A percentile compares a stretch with the other conserved stretches of the same genome.
phyloP scores from a whole-genome alignment of 1,140 invertebrate species.

The Drosophila tsacasi region DNA sequence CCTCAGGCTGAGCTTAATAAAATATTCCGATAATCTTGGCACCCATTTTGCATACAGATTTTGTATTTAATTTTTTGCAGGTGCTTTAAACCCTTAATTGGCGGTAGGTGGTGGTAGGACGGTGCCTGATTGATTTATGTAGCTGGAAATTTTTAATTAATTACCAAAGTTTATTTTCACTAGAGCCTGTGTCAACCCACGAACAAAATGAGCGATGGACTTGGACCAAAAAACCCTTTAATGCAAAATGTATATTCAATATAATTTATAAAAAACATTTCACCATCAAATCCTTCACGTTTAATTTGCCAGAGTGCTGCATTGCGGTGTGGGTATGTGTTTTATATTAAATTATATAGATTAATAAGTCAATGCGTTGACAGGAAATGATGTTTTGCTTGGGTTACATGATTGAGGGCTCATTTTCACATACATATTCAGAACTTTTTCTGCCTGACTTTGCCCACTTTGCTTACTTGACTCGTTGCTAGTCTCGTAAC shows the following conservation, averaged over 20 bases:
- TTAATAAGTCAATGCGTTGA: slow-evolving; percentile 76
- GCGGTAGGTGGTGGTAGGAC: neutral
- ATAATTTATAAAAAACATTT: slow-evolving; percentile 80
- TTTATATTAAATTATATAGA: slow-evolving; percentile 40
- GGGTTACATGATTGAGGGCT: slow-evolving; percentile 65
- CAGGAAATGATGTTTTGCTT: slow-evolving; percentile 49
- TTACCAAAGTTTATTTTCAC: slow-evolving; percentile 76
- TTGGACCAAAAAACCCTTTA: slow-evolving; percentile 15
- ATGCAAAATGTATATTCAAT: slow-evolving; percentile 65
- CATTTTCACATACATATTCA: slow-evolving; percentile 23
- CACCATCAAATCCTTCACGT: slow-evolving; percentile 27
- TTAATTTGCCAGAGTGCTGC: slow-evolving; percentile 71
- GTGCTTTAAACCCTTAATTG: slow-evolving; percentile 63
- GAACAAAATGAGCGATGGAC: slow-evolving; percentile 71
- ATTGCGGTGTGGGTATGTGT: slow-evolving; percentile 6
- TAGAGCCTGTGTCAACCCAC: slow-evolving; percentile 52
- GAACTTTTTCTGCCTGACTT: slow-evolving; percentile 2
- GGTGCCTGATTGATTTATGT: slow-evolving; percentile 75
- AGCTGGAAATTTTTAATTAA: slow-evolving; percentile 77
- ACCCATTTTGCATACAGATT: neutral
- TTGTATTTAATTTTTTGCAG: slow-evolving; percentile 20
- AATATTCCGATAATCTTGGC: neutral
- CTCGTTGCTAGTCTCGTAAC: slow-evolving; percentile 55
- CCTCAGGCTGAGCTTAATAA: neutral
- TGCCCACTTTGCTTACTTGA: slow-evolving; percentile 10